phyloP scores from a whole-genome alignment of 1,140 invertebrate species.

The Phenacoccus solenopsis region DNA sequence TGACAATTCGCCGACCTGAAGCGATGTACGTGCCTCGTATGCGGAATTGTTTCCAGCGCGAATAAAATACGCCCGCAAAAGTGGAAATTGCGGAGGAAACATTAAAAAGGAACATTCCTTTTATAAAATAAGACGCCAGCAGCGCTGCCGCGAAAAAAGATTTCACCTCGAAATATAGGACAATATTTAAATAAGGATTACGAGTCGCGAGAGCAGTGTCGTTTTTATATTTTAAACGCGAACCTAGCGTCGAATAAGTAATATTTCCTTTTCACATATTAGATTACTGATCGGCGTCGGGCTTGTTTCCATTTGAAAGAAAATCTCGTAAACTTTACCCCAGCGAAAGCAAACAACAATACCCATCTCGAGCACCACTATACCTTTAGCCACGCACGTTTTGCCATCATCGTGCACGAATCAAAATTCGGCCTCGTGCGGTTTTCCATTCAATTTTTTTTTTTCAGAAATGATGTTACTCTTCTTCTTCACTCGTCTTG shows the following conservation, averaged over 20 bases:
- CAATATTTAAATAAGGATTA: constrained; percentile 3
- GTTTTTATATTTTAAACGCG: background rate
- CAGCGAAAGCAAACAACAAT: too few relatives aligned
- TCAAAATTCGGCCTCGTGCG: too few relatives aligned
- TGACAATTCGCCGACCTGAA: constrained; percentile 1
- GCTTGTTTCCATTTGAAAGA: background rate
- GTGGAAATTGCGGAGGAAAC: background rate
- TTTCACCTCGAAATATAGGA: background rate
- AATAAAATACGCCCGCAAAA: background rate
- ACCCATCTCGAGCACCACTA: too few relatives aligned
- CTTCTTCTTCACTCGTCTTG: too few relatives aligned
- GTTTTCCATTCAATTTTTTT: too few relatives aligned
- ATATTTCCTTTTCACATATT: background rate
- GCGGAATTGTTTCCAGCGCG: background rate
- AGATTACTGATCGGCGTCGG: background rate
- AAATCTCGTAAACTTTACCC: background rate
- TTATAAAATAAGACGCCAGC: background rate
- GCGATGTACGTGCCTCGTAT: background rate
- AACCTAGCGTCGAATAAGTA: background rate
- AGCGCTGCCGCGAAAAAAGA: background rate
- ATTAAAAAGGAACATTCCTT: constrained; percentile 3
- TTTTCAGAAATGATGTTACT: too few relatives aligned
- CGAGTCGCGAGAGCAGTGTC: background rate
- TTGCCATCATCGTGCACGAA: too few relatives aligned
- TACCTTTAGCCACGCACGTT: too few relatives aligned